Conservation (phyloP, 2,113 vertebrate species). For the Crotalus viridis region DNA sequence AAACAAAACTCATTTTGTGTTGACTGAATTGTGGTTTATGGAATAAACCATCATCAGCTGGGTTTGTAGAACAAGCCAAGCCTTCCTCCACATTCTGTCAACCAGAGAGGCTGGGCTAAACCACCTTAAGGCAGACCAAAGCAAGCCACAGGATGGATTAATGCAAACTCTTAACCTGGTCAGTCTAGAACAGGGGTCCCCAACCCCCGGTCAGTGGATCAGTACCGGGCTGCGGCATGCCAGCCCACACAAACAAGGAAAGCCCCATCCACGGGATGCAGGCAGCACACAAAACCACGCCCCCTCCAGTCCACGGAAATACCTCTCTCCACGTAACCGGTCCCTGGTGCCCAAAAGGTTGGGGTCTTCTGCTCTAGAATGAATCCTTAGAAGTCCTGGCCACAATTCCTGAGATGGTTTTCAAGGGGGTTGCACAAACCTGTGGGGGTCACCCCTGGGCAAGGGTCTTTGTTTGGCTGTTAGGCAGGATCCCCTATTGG, state of each 20-base stretch:
- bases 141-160: not conserved
- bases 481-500: not conserved
- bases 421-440: not conserved
- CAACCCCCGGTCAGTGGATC: too few species aligned
- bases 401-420: not conserved
- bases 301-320: too few species aligned
- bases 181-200: not conserved
- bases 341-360: too few species aligned
- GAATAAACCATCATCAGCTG: not conserved
- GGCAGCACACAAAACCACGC: too few species aligned
- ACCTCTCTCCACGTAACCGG: too few species aligned
- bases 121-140: not conserved
- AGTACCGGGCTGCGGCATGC: too few species aligned
- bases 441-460: not conserved
- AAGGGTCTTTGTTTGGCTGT: not conserved
- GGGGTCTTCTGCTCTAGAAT: not conserved
- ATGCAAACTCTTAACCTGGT: not conserved
- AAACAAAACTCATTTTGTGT: not conserved
- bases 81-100: not conserved
- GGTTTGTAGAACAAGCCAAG: not conserved
- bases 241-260: too few species aligned
- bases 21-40: not conserved
- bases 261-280: too few species aligned
- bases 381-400: not conserved
- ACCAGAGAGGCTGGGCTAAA: not conserved